phyloP scores from a whole-genome alignment of 2,888 invertebrate genomes.

The Ophion costatus region DNA sequence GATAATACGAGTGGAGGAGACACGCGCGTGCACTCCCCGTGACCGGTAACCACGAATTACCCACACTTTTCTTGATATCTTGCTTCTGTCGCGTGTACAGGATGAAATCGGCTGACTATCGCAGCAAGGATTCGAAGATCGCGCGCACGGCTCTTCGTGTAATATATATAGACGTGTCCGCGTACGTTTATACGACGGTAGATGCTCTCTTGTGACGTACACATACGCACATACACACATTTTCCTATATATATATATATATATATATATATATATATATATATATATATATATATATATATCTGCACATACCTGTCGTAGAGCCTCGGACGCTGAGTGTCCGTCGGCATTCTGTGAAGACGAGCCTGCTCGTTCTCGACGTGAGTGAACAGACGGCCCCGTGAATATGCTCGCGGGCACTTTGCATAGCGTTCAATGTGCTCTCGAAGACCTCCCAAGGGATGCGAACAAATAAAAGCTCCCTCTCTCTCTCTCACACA shows the following conservation, averaged over 20 bases:
- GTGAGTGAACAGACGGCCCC: slow-evolving; percentile 54
- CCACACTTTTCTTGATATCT: slow-evolving; percentile 75
- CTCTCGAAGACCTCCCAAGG: slow-evolving; percentile 77
- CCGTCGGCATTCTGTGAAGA: slow-evolving; percentile 65
- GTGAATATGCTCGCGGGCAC: slow-evolving; percentile 72
- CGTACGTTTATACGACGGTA: slow-evolving; percentile 25
- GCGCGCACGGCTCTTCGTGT: slow-evolving; percentile 5
- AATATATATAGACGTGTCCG: slow-evolving; percentile 29
- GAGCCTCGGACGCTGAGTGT: slow-evolving; percentile 49
- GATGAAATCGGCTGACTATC: slow-evolving; percentile 36
- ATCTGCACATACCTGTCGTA: slow-evolving; percentile 17
- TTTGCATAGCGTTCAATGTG: slow-evolving; percentile 78
- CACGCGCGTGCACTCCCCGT: slow-evolving; percentile 38
- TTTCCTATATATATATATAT: not conserved
- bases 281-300: not conserved
- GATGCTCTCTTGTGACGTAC: not conserved
- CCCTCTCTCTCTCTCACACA: slow-evolving; percentile 60
- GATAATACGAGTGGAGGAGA: slow-evolving; percentile 61
- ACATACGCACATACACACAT: slow-evolving; percentile 1
- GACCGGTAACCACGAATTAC: slow-evolving; percentile 73
- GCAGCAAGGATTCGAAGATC: slow-evolving; percentile 33
- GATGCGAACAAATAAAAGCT: slow-evolving; percentile 68
- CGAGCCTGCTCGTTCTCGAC: slow-evolving; percentile 63
- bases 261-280: slow-evolving; percentile 1
- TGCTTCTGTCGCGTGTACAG: slow-evolving; percentile 61